These are phyloP conservation scores for Corvus hawaiiensis DNA, from an alignment of 2,113 vertebrate species.

Conservation along the genomic window DNA sequence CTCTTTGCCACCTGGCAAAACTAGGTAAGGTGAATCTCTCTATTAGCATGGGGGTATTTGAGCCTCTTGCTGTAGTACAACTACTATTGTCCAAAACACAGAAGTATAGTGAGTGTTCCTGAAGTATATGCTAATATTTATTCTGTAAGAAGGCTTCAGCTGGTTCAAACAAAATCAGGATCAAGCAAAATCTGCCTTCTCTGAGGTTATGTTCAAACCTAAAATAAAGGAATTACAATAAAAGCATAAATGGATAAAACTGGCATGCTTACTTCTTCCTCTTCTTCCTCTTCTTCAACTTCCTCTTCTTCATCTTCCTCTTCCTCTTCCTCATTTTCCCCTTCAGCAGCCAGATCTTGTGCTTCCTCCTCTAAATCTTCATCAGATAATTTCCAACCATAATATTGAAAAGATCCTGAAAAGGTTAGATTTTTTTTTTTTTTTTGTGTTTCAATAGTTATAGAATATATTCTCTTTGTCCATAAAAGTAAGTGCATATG, in stretches of 20 bases:
- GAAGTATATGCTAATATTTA: neutral
- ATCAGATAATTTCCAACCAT: constrained; percentile 70
- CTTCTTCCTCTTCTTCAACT: constrained; percentile 39
- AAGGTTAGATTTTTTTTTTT: neutral
- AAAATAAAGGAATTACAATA: neutral
- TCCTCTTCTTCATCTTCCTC: neutral
- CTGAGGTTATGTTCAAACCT: neutral
- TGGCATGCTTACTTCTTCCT: constrained; percentile 59
- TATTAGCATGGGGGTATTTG: neutral
- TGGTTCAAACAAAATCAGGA: neutral
- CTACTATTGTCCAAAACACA: neutral
- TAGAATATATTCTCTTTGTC: neutral
- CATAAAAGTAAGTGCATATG: neutral
- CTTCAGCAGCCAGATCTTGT: constrained; percentile 76
- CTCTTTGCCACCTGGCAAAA: neutral
- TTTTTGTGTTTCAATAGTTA: neutral
- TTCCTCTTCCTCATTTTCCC: constrained; percentile 29
- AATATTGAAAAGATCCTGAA: constrained; percentile 81
- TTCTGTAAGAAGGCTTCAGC: neutral
- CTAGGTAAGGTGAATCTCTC: neutral
- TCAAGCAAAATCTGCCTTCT: neutral
- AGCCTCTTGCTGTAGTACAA: neutral
- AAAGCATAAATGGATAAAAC: neutral
- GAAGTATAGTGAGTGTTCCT: neutral
- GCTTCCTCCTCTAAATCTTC: constrained; percentile 83